A percentile compares a stretch with the other conserved stretches of the same genome.
Conservation (phyloP, 2,797 vertebrate species). For the Geotrypetes seraphini region DNA sequence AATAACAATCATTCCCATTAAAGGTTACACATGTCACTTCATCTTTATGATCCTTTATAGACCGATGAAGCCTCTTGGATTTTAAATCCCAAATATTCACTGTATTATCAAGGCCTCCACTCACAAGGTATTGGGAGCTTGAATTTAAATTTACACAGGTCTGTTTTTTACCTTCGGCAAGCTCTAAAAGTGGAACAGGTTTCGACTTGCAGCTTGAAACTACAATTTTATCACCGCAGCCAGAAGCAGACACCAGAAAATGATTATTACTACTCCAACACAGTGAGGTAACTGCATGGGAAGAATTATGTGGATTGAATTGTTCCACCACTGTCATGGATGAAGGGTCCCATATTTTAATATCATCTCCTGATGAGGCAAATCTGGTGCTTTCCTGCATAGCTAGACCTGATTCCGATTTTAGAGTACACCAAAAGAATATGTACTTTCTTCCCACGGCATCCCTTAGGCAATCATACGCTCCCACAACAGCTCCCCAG, state of each 20-base stretch:
- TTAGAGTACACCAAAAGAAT: too few species aligned
- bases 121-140: conserved; percentile 74
- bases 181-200: conserved; percentile 74
- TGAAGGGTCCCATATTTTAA: conserved; percentile 89
- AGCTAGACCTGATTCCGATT: conserved; percentile 53
- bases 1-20: conserved; percentile 79
- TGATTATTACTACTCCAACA: conserved; percentile 94
- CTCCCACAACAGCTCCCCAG: too few species aligned
- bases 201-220: conserved; percentile 81
- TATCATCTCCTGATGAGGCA: conserved; percentile 83
- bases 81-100: conserved; percentile 97
- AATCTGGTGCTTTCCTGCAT: conserved; percentile 85
- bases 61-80: conserved; percentile 74
- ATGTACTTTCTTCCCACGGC: too few species aligned
- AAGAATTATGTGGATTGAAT: conserved; percentile 75
- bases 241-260: conserved; percentile 83
- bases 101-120: conserved; percentile 79
- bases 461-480: too few species aligned
- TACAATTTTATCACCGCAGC: conserved; percentile 85
- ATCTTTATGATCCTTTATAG: conserved; percentile 86
- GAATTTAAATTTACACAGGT: conserved; percentile 80
- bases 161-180: conserved; percentile 87
- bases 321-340: conserved; percentile 81
- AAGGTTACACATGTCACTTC: conserved; percentile 86
- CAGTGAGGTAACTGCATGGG: conserved; percentile 69